Percentiles rank a stretch among this genome's conserved stretches.
Conservation (phyloP, 2,113 vertebrate genomes). For the Tachycineta bicolor region DNA sequence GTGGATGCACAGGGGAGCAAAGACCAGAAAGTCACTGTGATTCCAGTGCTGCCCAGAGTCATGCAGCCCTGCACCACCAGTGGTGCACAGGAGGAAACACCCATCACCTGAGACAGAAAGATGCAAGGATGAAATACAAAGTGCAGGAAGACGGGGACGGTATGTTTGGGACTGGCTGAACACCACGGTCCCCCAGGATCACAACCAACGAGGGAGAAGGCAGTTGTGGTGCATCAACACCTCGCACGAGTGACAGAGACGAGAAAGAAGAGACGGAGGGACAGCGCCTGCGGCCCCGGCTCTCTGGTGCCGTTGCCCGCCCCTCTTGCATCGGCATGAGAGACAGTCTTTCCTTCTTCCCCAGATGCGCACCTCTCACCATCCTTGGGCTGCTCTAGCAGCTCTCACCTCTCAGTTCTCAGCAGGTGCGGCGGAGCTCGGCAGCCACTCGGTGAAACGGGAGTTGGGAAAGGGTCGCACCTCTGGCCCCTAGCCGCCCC, state of each 20-base stretch:
- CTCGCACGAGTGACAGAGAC: rapidly evolving
- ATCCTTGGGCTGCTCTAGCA: neutral
- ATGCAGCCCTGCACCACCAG: rapidly evolving
- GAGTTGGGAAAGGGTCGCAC: neutral
- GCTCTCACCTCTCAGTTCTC: neutral
- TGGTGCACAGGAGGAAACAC: no score
- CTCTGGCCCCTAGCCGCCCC: rapidly evolving
- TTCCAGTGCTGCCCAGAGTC: neutral
- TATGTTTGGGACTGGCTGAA: neutral
- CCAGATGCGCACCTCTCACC: neutral
- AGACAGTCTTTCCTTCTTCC: neutral
- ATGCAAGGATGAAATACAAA: neutral
- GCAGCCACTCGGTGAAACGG: neutral
- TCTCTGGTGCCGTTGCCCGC: neutral
- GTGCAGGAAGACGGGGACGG: neutral
- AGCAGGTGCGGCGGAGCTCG: neutral
- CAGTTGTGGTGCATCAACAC: neutral
- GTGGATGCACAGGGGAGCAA: neutral
- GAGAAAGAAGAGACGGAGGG: neutral
- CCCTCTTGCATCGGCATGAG: no score
- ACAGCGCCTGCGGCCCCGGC: neutral
- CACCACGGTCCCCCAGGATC: neutral
- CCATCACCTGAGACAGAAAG: neutral
- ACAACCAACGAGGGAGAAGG: neutral
- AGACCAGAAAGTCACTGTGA: neutral